Evolutionary conservation across 2,888 invertebrate genomes (phyloP).

Genomic region (Anodontia alba): DNA sequence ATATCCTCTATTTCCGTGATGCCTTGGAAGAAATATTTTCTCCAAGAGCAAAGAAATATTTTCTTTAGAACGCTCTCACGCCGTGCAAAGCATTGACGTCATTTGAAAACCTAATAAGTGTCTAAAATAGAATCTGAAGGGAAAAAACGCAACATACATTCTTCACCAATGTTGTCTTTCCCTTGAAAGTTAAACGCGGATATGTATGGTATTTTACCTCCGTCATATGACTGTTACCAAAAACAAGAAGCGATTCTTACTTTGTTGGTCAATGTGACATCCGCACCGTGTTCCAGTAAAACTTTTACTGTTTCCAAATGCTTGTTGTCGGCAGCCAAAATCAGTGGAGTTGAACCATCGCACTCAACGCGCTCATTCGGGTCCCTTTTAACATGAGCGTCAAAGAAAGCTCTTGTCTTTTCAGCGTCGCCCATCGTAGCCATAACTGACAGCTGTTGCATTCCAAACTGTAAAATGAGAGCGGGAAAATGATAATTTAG

Average conservation of each 20-base stretch:
- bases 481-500: too few relatives aligned
- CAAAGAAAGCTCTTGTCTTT: conserved; percentile 65
- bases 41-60: too few relatives aligned
- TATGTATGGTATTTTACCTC: too few relatives aligned
- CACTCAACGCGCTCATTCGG: conserved; percentile 57
- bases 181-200: too few relatives aligned
- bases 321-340: conserved; percentile 70
- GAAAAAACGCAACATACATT: too few relatives aligned
- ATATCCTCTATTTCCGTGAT: too few relatives aligned
- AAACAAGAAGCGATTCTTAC: conserved; percentile 54
- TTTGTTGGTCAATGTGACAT: conserved; percentile 60
- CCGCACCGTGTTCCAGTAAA: conserved; percentile 73
- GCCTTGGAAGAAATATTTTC: too few relatives aligned
- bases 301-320: conserved; percentile 69
- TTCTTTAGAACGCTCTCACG: too few relatives aligned
- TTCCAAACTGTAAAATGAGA: not conserved
- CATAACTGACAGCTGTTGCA: not conserved
- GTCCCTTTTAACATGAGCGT: conserved; percentile 56
- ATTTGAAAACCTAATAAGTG: too few relatives aligned
- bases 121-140: too few relatives aligned
- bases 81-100: too few relatives aligned
- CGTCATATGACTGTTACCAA: not conserved
- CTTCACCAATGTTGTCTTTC: too few relatives aligned
- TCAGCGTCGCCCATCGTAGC: conserved; percentile 68
- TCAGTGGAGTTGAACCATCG: conserved; percentile 75